Percentiles rank a stretch among this genome's conserved stretches.
phyloP scores from a whole-genome alignment of 2,888 invertebrate genomes.

The Meteorus cinctellus region DNA sequence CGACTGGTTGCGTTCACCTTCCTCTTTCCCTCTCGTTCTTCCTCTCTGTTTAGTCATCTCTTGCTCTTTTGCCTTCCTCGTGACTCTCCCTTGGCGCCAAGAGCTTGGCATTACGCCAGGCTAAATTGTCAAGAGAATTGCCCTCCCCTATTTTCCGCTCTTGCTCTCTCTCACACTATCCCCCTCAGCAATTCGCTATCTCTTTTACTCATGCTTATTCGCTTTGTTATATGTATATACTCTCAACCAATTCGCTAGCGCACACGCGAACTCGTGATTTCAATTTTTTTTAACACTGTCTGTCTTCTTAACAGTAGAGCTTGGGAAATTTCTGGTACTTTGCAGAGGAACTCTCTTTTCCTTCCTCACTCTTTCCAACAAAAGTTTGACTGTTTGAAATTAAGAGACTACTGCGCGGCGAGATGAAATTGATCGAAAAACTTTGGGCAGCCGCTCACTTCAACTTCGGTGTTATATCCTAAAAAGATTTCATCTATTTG shows the following conservation, averaged over 20 bases:
- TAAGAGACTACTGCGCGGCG: slow-evolving; percentile 26
- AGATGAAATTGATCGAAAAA: slow-evolving; percentile 43
- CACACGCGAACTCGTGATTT: slow-evolving; percentile 21
- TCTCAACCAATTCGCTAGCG: slow-evolving; percentile 1
- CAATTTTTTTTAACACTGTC: slow-evolving; percentile 43
- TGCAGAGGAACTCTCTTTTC: neutral
- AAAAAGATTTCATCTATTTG: slow-evolving; percentile 19
- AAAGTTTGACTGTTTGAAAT: slow-evolving; percentile 31
- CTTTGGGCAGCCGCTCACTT: slow-evolving; percentile 21
- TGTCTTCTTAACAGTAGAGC: slow-evolving; percentile 46
- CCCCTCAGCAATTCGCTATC: slow-evolving; percentile 45
- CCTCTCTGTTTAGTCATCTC: slow-evolving; percentile 51
- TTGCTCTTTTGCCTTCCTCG: neutral
- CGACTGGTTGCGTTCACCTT: slow-evolving; percentile 63
- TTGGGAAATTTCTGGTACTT: slow-evolving; percentile 9
- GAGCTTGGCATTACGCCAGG: slow-evolving; percentile 66
- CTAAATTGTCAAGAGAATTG: slow-evolving; percentile 68
- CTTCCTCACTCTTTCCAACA: slow-evolving; percentile 24
- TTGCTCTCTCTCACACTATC: neutral
- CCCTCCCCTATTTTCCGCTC: slow-evolving; percentile 50
- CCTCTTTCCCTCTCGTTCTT: neutral
- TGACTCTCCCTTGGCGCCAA: slow-evolving; percentile 17
- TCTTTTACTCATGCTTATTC: slow-evolving; percentile 22
- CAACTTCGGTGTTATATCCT: slow-evolving; percentile 22
- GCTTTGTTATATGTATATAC: slow-evolving; percentile 25